These are phyloP conservation scores for Micromys minutus DNA, from an alignment of 2,113 vertebrate species.

Conservation along the genomic window DNA sequence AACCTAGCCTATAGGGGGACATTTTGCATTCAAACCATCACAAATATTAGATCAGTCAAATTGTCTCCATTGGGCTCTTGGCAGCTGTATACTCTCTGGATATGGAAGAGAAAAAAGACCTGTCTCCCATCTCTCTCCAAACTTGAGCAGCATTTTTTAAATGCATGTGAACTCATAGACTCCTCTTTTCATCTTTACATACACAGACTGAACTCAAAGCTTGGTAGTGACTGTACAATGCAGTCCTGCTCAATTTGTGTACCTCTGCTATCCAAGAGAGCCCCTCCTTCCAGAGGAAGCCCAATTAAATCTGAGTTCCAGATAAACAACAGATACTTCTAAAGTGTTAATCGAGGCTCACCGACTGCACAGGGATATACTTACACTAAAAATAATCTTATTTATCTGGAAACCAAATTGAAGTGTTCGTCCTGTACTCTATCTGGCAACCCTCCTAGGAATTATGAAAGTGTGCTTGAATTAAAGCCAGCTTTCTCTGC, in stretches of 20 bases:
- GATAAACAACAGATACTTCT: neutral
- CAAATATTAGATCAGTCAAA: neutral
- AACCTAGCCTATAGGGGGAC: neutral
- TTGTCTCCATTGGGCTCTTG: constrained; percentile 38
- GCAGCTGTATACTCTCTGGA: neutral
- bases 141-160: neutral
- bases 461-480: neutral
- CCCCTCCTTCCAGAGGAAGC: neutral
- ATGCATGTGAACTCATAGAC: neutral
- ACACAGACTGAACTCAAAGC: neutral
- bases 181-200: neutral
- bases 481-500: neutral
- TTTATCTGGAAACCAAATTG: constrained; percentile 59
- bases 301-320: constrained; percentile 31
- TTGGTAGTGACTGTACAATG: fast-evolving
- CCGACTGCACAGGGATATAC: neutral
- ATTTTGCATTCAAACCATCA: neutral
- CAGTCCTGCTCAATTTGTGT: neutral
- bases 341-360: neutral
- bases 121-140: neutral
- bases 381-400: constrained; percentile 7
- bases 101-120: neutral
- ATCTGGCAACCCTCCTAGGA: neutral
- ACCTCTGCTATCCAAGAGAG: too few species aligned
- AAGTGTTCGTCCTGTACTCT: neutral